These are phyloP conservation scores for Nectonema munidae DNA, from an alignment of 2,888 invertebrate genomes.

Conservation along the genomic window DNA sequence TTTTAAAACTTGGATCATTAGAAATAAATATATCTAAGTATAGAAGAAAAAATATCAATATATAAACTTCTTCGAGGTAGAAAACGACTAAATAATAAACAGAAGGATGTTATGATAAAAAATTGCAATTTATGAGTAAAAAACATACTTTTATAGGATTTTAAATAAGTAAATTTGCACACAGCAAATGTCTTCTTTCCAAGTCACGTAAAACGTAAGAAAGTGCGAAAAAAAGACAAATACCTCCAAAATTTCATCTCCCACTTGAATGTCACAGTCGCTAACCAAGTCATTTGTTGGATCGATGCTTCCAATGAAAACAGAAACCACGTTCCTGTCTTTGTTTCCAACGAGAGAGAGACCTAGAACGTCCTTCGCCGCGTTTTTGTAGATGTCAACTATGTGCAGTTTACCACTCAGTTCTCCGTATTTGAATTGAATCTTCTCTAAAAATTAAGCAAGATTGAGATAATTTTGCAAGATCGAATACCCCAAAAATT, in stretches of 20 bases:
- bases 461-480: constrained; percentile 13
- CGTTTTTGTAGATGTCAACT: constrained; percentile 42
- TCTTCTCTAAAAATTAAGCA: constrained; percentile 36
- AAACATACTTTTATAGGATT: too few species aligned
- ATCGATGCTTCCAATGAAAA: constrained; percentile 74
- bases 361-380: constrained; percentile 39
- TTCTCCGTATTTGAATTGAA: constrained; percentile 57
- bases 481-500: not conserved
- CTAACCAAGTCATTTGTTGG: constrained; percentile 54
- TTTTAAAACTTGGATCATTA: too few species aligned
- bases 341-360: constrained; percentile 68
- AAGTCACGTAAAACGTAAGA: too few species aligned
- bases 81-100: too few species aligned
- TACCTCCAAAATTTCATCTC: constrained; percentile 77
- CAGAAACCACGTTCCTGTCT: constrained; percentile 69
- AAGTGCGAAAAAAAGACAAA: too few species aligned
- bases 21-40: too few species aligned
- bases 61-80: too few species aligned
- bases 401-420: constrained; percentile 33
- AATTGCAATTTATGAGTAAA: too few species aligned
- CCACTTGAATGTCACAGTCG: constrained; percentile 41
- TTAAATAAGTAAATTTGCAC: too few species aligned
- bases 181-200: too few species aligned
- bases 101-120: too few species aligned
- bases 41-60: too few species aligned